Base-by-base conservation (phyloP, 2,888 invertebrate species). In the Diaprepes abbreviatus region DNA sequence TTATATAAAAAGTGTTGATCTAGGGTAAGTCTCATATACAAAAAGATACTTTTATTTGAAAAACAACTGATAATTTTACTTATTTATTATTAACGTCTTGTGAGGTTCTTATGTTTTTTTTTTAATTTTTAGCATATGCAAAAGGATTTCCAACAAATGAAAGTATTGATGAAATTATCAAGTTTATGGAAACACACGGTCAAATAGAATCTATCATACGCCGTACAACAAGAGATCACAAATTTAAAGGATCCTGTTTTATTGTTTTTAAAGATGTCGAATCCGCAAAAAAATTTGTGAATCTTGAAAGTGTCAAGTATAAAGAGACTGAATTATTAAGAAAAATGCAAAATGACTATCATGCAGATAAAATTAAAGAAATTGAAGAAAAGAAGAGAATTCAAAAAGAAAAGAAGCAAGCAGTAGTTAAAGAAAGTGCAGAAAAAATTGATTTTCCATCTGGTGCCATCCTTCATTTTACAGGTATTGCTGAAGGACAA, bases 211-310 rank as follows among this genome's bases (percentile, higher is more conserved):
- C 92, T 76, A 85, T 95, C 9, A 86, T 86, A 1, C 89, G 90
- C 87, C 84, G 88, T 54, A 87, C 89, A 64, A 87, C 86, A 72
- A 89, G 89, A 74, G 86, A 88, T 50, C 86, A 89, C 57, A 83
- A 88, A 69, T 95, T 95, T 81, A 95, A 98, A 85, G 98, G 66
- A 28, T 98, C 98, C 1, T 91, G 97, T 54, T 97, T 97, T 83
- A 90, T 92, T 7, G 92, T 94, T 3, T 98, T 97, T 83, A 89
- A 91, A 77, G 92, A 90, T 28, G 87, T 89, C 60, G 96, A 96
- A 62, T 89, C 90, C 80, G 94, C 95, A 1, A 90, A 93, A 76
- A 91, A 90, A 70, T 95, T 96, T 80, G 82, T 95, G 35, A 89
- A 89, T 16, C 85, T 87, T 16, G 91, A 93, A 74, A 84, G 84